phyloP scores from a whole-genome alignment of 2,113 vertebrate genomes.

The Phaethornis superciliosus region DNA sequence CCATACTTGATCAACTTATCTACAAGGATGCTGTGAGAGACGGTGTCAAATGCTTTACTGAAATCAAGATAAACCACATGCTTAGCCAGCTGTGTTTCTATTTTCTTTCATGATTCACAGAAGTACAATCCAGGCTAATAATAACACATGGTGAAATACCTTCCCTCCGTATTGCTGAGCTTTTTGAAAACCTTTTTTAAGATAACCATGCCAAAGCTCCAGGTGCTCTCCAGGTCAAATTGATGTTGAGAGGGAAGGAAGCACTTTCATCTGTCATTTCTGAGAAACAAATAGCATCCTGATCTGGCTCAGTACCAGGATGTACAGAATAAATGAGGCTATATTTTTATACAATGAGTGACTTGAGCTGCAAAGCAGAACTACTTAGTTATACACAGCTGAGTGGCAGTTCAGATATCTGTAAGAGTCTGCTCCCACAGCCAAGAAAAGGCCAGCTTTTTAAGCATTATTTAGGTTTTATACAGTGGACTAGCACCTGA shows the following conservation, averaged over 20 bases:
- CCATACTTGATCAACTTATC: too few species aligned
- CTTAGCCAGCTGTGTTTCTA: constrained; percentile 32
- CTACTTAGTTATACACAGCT: neutral
- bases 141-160: neutral
- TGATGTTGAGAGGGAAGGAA: neutral
- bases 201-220: neutral
- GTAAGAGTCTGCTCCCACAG: neutral
- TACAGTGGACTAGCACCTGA: neutral
- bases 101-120: constrained; percentile 9
- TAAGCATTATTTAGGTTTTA: neutral
- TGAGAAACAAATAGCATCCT: neutral
- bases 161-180: neutral
- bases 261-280: neutral
- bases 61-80: too few species aligned
- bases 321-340: neutral
- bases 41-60: too few species aligned
- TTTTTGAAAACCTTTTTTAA: neutral
- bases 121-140: neutral
- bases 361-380: neutral
- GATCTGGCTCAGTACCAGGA: neutral
- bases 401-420: neutral
- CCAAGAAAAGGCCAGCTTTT: neutral
- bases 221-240: neutral
- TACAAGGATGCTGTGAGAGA: too few species aligned
- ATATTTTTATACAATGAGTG: neutral